Evolutionary conservation across 1,140 invertebrate genomes (phyloP), one percentile per base, ranked within the genome.

Genomic region (Heliothis subflexa): DNA sequence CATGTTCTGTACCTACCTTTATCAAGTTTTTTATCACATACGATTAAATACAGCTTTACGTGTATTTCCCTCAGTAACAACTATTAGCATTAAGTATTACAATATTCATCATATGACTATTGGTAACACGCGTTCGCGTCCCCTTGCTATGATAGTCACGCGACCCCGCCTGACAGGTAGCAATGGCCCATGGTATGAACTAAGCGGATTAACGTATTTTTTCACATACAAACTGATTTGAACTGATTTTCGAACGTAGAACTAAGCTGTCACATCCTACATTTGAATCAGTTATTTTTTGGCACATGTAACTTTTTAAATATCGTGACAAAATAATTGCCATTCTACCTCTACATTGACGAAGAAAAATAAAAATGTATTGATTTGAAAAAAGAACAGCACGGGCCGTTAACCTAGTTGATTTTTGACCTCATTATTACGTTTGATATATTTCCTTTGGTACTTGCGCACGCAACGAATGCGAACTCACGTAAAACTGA

Each of bases 121-220:
- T 45, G 33, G 13, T 47, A 16, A 45, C 72, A 72, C 40, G 40
- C 9, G 72, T 55, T 55, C 45, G 18, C 12, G 72, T 18, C 57
- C 57, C 72, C 72, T 61, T 13, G 57, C 68, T 71, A 40, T 47
- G n/a, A 45, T 50, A 57, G 57, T 62, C 72, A 74, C 72, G 72
- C 72, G 55, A 74, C 13, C 45, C 14, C 61, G 14, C 61, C n/a
- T 62, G 40, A 45, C 61, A 62, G 61, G 61, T 62, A 62, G 61
- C 13, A n/a, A 40, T 62, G 61, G 61, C 33, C 33, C 61, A 62
- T 40, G n/a, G 3, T 14, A 62, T 62, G 33, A 45, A 40, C 59
- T 57, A 57, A 52, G 14, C 50, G 50, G 2, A 14, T 52, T 21
- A 57, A 40, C 33, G 33, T 40, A 40, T 40, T 40, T 40, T 40